Conservation (phyloP, 2,113 vertebrate genomes). For the Acrocephalus kingi region DNA sequence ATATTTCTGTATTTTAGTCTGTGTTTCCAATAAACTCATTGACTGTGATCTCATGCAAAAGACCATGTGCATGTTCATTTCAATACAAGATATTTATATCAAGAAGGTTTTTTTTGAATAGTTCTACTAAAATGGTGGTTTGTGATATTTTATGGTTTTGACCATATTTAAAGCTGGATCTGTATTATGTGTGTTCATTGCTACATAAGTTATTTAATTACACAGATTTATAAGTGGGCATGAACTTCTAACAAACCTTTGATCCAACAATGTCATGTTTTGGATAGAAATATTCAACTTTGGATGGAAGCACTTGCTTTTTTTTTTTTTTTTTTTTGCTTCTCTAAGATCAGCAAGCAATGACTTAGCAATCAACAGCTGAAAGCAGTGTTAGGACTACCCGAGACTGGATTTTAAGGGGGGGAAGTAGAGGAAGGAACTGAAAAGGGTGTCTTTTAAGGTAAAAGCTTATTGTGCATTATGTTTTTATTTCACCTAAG, state of each 20-base stretch:
- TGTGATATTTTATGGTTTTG: background rate
- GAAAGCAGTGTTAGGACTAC: background rate
- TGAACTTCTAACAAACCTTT: background rate
- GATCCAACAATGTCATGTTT: fast-evolving
- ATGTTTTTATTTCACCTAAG: background rate
- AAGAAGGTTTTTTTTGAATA: background rate
- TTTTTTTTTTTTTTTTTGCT: no score
- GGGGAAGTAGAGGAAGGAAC: background rate
- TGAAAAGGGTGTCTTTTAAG: background rate
- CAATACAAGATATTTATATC: background rate
- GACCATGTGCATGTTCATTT: background rate
- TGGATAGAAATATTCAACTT: background rate
- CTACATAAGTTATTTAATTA: background rate
- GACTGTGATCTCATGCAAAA: background rate
- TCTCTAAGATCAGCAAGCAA: background rate
- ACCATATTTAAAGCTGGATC: background rate
- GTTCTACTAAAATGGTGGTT: background rate
- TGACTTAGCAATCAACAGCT: background rate
- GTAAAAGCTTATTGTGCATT: background rate
- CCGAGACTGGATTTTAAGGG: background rate
- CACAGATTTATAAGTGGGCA: background rate
- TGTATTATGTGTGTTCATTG: background rate
- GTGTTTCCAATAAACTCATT: background rate
- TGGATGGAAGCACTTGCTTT: background rate
- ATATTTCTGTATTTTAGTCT: background rate